Evolutionary conservation across 2,888 invertebrate species (phyloP).

Genomic region (Iselma pallidipennis): DNA sequence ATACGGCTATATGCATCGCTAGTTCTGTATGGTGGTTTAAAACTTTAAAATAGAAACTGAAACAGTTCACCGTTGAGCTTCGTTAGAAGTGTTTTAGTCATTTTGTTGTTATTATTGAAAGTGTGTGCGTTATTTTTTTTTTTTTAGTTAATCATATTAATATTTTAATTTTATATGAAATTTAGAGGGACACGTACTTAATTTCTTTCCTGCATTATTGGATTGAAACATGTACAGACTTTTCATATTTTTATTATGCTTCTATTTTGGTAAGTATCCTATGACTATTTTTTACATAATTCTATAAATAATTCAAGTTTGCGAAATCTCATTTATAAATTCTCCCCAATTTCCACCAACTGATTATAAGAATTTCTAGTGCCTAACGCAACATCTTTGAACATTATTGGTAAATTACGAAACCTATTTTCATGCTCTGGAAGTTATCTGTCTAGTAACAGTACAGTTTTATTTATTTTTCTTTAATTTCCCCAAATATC

Average conservation of each 20-base stretch:
- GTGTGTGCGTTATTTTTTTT: not conserved
- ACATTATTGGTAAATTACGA: not conserved
- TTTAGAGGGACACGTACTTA: not conserved
- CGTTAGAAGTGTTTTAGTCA: slow-evolving; percentile 31
- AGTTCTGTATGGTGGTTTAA: slow-evolving; percentile 33
- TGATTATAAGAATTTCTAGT: not conserved
- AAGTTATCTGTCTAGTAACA: not conserved
- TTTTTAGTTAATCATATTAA: no score
- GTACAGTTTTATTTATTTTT: no score
- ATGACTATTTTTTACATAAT: not conserved
- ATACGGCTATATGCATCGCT: slow-evolving; percentile 31
- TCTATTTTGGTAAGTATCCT: slow-evolving; percentile 24
- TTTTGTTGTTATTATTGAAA: slow-evolving; percentile 8
- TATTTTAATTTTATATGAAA: not conserved
- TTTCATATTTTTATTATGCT: slow-evolving; percentile 17
- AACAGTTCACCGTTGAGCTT: slow-evolving; percentile 37
- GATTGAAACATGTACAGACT: slow-evolving; percentile 17
- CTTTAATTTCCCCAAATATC: no score
- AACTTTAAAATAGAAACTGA: slow-evolving; percentile 38
- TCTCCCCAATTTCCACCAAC: not conserved
- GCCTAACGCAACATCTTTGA: not conserved
- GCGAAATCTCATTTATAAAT: no score
- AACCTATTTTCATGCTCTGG: not conserved
- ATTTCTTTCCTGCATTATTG: slow-evolving; percentile 1
- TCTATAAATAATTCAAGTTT: not conserved